A percentile compares a stretch with the other conserved stretches of the same genome.
phyloP scores from a whole-genome alignment of 2,113 vertebrate genomes.

The Sporophila hypoxantha region DNA sequence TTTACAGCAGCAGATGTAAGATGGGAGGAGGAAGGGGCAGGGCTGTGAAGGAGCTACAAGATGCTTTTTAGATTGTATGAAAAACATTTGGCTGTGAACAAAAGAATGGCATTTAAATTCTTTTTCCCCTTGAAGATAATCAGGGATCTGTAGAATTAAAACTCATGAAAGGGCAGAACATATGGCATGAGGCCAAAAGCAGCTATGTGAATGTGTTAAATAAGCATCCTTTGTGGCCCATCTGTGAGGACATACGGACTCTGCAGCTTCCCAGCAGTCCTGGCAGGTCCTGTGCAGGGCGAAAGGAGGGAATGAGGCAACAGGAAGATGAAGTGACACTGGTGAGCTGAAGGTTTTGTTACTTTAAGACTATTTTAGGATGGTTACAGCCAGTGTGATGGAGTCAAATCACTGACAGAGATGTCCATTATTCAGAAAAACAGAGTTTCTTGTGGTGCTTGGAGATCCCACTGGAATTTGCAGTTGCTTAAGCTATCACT shows the following conservation, averaged over 20 bases:
- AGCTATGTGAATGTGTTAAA: not conserved
- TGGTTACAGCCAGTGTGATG: not conserved
- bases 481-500: not conserved
- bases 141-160: not conserved
- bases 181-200: not conserved
- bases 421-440: not conserved
- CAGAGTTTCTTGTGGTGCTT: not conserved
- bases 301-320: not conserved
- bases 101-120: not conserved
- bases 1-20: conserved; percentile 36
- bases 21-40: conserved; percentile 13
- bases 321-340: not conserved
- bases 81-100: conserved; percentile 16
- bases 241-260: not conserved
- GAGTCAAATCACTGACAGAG: not conserved
- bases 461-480: not conserved
- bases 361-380: not conserved
- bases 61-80: not conserved
- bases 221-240: not conserved
- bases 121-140: not conserved
- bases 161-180: not conserved
- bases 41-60: conserved; percentile 8
- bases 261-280: not conserved
- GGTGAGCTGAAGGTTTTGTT: not conserved
- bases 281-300: not conserved